Base-by-base conservation (phyloP, 2,113 vertebrate species). In the Micromys minutus region DNA sequence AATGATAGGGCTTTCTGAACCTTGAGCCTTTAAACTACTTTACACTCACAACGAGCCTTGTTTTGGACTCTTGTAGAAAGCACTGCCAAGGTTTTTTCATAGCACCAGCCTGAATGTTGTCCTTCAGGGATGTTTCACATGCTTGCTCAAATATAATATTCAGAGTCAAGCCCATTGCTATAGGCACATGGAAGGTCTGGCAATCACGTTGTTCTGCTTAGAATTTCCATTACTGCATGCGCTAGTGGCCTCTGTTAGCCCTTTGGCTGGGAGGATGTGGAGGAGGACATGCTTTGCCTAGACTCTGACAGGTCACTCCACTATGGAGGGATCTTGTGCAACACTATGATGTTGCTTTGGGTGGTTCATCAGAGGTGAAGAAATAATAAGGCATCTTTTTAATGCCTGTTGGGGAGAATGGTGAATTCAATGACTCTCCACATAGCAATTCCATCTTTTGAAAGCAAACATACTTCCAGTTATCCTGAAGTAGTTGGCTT, bases 71-170 rank as follows among this genome's bases (percentile, higher is more conserved):
- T 91, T 34, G 76, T 61, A 75, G 39, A 81, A 65, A 76, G n/a
- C 22, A 69, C 63, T 95, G n/a, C 42, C 52, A 7, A 47, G 57
- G 45, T 75, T 87, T 67, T 93, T 55, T 93, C 29, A 63, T 34
- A 47, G 67, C 76, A 77, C 55, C 42, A 57, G 36, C 13, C 79
- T 67, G 47, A 52, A 39, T 9, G 22, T 24, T 71, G 15, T 17
- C 4, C 52, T 80, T 87, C 16, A 67, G 19, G 36, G 50, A 52
- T 0, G 0, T 87, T 42, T 57, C 42, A 55, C 72, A 29, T 77
- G 91, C 36, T 88, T 91, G 61, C 42, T 47, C 50, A 75, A 71
- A 91, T 80, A 31, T 75, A 87, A 94, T 59, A 36, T 52, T 91
- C 79, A 75, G 36, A 50, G 16, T 89, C 67, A 80, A 92, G 63